Base-by-base conservation (phyloP, 2,797 vertebrate species). In the Mus spretus region DNA sequence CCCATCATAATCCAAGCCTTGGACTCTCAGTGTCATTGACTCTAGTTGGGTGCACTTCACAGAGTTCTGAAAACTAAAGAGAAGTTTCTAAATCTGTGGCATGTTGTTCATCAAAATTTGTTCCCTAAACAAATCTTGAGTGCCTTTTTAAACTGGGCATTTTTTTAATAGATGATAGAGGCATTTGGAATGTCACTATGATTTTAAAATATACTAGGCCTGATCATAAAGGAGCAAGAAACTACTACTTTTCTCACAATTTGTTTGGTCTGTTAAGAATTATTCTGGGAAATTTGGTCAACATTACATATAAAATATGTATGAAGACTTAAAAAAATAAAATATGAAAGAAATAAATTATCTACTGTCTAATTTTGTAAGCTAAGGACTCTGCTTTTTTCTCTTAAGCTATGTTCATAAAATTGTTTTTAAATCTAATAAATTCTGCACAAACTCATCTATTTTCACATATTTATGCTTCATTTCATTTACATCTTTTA, bases 371-470 rank as follows among this genome's bases (percentile, higher is more conserved):
- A 89, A 93, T 15, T 89, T 80, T 89, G 63, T 13, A 63, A 89
- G 55, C 65, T 50, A 67, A 80, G 65, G 81, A 57, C 55, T 77
- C 50, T 92, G 55, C 0, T 17, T 89, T 59, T 80, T 96, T 93
- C 70, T 57, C 77, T 10, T 44, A 91, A 94, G 55, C 10, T 90
- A 47, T 89, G 91, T 96, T 97, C 89, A 91, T 83, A 57, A 95
- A 93, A 89, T 89, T 47, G 93, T 94, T 95, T 91, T 67, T 31
- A 81, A 90, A 80, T 96, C 93, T 89, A 82, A 95, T 91, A 93
- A 94, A 94, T 94, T 85, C 53, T 59, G 17, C 74, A 44, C 79
- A 95, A 95, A 53, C 93, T 88, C 22, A 88, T 85, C 77, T 80
- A 77, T 44, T 93, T 89, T 90, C 37, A 63, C 57, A 82, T 55